Base-by-base conservation (phyloP, 2,113 vertebrate genomes). In the Bufo gargarizans region DNA sequence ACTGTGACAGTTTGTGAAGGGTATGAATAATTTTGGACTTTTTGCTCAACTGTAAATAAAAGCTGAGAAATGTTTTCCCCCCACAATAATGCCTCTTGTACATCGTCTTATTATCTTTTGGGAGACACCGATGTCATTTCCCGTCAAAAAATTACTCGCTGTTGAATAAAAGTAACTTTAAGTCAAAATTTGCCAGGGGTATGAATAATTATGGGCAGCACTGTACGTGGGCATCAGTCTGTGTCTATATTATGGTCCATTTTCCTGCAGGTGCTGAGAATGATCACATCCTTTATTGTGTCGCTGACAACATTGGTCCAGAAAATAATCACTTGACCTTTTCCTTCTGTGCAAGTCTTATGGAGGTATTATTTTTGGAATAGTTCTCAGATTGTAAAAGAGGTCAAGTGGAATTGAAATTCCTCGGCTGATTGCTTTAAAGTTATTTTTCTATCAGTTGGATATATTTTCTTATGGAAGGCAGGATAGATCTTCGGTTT, bases 321-420 rank as follows among this genome's bases (percentile, higher is more conserved):
- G 81, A 47, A 61, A 59, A 81, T 4, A 59, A 82, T 83, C 47
- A 53, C 81, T 50, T 69, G 61, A 67, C 63, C 63, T 71, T 84
- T 33, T 84, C 49, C 59, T 6, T 61, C 80, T 13, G 13, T 43
- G 10, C 12, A 19, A 71, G 49, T 55, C 12, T 69, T 69, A 33
- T n/a, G 19, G 17, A 5, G 33, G 20, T 84, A 69, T 84, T 71
- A 84, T 69, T 84, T 71, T 55, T 84, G 82, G 49, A 84, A 84
- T 53, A 5, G 13, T 84, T n/a, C 19, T 82, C 12, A 22, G 20
- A 49, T 55, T 69, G 12, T 22, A 84, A 33, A 22, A 17, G 82
- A 71, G 82, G 82, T 84, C 63, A 16, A 71, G 13, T 22, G 47
- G 7, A 84, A 47, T 71, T 50, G n/a, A 69, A 7, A 69, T 55